These are phyloP conservation scores for Mesitornis unicolor DNA, from an alignment of 2,113 vertebrate species.

Conservation along the genomic window DNA sequence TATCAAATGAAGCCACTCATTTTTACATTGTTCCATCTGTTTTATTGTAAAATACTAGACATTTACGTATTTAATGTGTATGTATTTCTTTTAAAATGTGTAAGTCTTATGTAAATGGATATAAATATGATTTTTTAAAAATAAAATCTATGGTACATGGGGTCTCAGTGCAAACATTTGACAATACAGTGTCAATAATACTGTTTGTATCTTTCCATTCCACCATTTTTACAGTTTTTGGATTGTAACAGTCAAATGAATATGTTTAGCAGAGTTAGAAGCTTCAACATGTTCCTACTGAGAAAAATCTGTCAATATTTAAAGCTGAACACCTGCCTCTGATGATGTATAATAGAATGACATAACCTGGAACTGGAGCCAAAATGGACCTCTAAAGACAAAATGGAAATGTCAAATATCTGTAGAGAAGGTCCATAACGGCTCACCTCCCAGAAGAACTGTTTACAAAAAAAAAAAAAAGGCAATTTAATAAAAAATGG, in stretches of 20 bases:
- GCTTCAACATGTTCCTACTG: constrained; percentile 74
- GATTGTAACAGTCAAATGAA: constrained; percentile 80
- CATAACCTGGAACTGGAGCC: constrained; percentile 72
- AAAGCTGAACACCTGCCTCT: constrained; percentile 82
- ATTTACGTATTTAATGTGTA: constrained; percentile 88
- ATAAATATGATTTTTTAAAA: constrained; percentile 92
- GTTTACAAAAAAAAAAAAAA: constrained; percentile 71
- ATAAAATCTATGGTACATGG: constrained; percentile 84
- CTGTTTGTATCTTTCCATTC: constrained; percentile 85
- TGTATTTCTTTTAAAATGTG: constrained; percentile 88
- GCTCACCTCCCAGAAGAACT: constrained; percentile 74
- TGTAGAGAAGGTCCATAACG: constrained; percentile 72
- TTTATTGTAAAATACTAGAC: constrained; percentile 89
- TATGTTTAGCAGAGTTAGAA: constrained; percentile 75
- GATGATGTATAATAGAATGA: constrained; percentile 69
- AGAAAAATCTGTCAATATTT: constrained; percentile 72
- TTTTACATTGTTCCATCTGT: constrained; percentile 83
- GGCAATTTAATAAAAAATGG: constrained; percentile 62
- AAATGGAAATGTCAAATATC: constrained; percentile 58
- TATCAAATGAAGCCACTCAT: constrained; percentile 71
- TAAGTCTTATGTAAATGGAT: constrained; percentile 95
- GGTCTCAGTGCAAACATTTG: constrained; percentile 88
- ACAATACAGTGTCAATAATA: constrained; percentile 85
- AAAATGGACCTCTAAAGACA: constrained; percentile 71
- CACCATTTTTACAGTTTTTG: constrained; percentile 85